A percentile compares a stretch with the other conserved stretches of the same genome.
These are phyloP conservation scores for Hyles euphorbiae DNA, from an alignment of 1,140 invertebrate genomes.

Conservation along the genomic window DNA sequence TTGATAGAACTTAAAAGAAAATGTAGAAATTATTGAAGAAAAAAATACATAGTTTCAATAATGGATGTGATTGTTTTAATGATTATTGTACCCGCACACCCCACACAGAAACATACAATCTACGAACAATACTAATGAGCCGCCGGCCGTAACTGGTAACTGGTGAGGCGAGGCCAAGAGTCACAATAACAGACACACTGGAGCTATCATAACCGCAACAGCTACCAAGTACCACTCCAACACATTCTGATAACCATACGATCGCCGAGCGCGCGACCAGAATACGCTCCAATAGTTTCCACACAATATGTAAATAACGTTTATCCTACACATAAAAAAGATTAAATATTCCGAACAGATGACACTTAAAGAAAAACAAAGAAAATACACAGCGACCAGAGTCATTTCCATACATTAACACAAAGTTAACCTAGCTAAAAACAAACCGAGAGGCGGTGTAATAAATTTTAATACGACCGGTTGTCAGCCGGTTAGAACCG, in stretches of 20 bases:
- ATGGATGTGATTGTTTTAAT: conserved; percentile 56
- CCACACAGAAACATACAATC: not conserved
- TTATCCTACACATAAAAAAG: not conserved
- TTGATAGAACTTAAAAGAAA: conserved; percentile 70
- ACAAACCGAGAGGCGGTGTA: conserved; percentile 29
- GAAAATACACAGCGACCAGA: conserved; percentile 15
- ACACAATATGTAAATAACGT: too few species aligned
- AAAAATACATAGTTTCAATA: conserved; percentile 72
- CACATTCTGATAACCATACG: not conserved
- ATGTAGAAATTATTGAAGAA: conserved; percentile 68
- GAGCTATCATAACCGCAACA: not conserved
- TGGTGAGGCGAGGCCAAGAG: too few species aligned
- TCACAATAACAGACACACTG: conserved; percentile 2
- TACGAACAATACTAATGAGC: conserved; percentile 5
- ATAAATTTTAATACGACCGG: conserved; percentile 40
- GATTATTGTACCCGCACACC: not conserved
- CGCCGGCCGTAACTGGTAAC: not conserved
- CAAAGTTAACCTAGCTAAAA: conserved; percentile 33
- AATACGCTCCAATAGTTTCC: not conserved
- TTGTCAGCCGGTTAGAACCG: conserved; percentile 27
- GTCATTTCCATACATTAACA: conserved; percentile 37
- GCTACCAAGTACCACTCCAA: not conserved
- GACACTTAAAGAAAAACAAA: conserved; percentile 25
- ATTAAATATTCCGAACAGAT: conserved; percentile 15
- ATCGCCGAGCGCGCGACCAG: not conserved